phyloP scores from a whole-genome alignment of 2,888 invertebrate species.

The Protophormia terraenovae region DNA sequence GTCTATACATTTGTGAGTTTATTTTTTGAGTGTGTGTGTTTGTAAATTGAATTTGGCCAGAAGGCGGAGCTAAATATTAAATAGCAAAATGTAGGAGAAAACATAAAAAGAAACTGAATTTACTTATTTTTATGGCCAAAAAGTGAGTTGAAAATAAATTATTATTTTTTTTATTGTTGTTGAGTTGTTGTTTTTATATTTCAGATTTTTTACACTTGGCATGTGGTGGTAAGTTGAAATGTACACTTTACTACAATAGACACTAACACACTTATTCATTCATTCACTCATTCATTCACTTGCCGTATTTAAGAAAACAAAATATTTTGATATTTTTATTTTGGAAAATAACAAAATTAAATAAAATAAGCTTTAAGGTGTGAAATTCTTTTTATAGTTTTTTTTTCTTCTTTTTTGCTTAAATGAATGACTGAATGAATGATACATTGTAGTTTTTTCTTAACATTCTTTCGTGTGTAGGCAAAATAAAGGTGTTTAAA shows the following conservation, averaged over 20 bases:
- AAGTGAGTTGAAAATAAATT: conserved; percentile 11
- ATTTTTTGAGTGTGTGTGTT: conserved; percentile 19
- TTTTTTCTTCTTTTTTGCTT: not conserved
- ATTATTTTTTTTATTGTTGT: conserved; percentile 54
- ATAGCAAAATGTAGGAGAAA: conserved; percentile 46
- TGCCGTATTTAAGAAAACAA: conserved; percentile 45
- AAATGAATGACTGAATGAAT: conserved; percentile 17
- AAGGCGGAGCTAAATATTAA: conserved; percentile 75
- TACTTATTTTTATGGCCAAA: conserved; percentile 70
- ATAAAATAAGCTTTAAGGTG: conserved; percentile 60
- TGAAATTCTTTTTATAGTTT: conserved; percentile 39
- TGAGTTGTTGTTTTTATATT: conserved; percentile 16
- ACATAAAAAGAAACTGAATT: conserved; percentile 8
- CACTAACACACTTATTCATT: not conserved
- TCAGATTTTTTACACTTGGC: conserved; percentile 66
- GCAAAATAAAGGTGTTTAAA: not conserved
- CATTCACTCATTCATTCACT: not conserved
- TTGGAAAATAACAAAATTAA: conserved; percentile 53
- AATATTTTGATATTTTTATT: conserved; percentile 51
- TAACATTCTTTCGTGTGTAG: not conserved
- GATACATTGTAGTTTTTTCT: not conserved
- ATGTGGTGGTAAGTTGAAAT: not conserved
- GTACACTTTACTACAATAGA: not conserved
- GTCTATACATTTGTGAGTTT: not conserved
- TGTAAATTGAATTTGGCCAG: conserved; percentile 68